Evolutionary conservation across 2,888 invertebrate species (phyloP).

Genomic region (Pachliopta kotzebuea): DNA sequence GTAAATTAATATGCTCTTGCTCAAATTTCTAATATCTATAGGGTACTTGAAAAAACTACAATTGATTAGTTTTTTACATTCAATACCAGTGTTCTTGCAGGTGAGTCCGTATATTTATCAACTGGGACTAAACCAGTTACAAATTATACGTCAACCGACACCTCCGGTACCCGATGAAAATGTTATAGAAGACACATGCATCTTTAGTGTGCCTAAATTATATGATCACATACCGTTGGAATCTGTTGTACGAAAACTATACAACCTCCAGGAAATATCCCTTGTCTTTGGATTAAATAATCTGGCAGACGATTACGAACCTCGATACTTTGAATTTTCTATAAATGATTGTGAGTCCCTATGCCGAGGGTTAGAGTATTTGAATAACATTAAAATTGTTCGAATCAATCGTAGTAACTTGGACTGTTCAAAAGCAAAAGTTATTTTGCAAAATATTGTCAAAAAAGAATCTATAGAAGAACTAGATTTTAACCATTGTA

Average conservation of each 20-base stretch:
- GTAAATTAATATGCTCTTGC: no score
- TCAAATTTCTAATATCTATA: no score
- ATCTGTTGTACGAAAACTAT: conserved; percentile 73
- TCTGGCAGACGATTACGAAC: conserved; percentile 74
- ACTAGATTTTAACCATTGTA: conserved; percentile 84
- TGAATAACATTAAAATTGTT: conserved; percentile 72
- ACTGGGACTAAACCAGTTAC: conserved; percentile 74
- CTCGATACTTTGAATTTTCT: conserved; percentile 82
- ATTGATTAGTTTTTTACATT: background rate
- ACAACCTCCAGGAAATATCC: conserved; percentile 75
- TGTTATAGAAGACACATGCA: conserved; percentile 59
- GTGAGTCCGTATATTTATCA: conserved; percentile 75
- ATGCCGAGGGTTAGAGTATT: conserved; percentile 71
- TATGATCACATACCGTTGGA: conserved; percentile 82
- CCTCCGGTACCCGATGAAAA: conserved; percentile 53
- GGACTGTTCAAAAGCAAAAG: conserved; percentile 79
- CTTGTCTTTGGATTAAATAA: conserved; percentile 67
- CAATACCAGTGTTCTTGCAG: conserved; percentile 41
- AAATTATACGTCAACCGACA: conserved; percentile 74
- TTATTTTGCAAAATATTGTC: conserved; percentile 76
- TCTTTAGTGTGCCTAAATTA: conserved; percentile 59
- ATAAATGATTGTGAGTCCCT: conserved; percentile 79
- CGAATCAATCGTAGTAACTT: conserved; percentile 82
- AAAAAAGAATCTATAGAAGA: conserved; percentile 77
- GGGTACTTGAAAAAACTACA: no score